These are phyloP conservation scores for Lutra lutra DNA, from an alignment of 2,797 vertebrate species.

Conservation along the genomic window DNA sequence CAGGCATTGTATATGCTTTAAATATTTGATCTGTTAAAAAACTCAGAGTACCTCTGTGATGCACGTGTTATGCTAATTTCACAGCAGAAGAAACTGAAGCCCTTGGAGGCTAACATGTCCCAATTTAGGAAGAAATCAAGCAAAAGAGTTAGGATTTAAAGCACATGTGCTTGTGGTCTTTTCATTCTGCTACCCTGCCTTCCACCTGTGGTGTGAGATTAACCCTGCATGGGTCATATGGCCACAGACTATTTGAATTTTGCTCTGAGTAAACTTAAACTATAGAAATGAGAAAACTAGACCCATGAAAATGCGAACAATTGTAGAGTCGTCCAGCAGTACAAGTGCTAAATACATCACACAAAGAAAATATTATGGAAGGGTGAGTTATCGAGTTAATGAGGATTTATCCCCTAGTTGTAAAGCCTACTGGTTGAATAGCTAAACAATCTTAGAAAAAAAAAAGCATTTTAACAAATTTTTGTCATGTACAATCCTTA, in stretches of 20 bases:
- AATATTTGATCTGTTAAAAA: background rate
- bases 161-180: background rate
- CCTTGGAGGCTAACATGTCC: too few species aligned
- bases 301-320: background rate
- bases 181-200: background rate
- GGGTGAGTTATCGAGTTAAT: background rate
- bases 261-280: background rate
- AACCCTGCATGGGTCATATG: rapidly evolving
- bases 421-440: background rate
- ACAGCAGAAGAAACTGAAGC: background rate
- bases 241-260: background rate
- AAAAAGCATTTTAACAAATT: background rate
- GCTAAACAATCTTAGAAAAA: background rate
- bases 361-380: background rate
- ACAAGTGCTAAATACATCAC: background rate
- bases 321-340: background rate
- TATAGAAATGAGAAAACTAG: background rate
- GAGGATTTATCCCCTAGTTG: background rate
- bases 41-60: background rate
- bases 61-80: background rate
- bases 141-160: background rate
- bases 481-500: background rate
- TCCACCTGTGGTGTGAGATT: rapidly evolving
- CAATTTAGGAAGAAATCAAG: background rate
- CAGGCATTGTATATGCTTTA: background rate